Base-by-base conservation (phyloP, 2,113 vertebrate species). In the Syngnathus scovelli region DNA sequence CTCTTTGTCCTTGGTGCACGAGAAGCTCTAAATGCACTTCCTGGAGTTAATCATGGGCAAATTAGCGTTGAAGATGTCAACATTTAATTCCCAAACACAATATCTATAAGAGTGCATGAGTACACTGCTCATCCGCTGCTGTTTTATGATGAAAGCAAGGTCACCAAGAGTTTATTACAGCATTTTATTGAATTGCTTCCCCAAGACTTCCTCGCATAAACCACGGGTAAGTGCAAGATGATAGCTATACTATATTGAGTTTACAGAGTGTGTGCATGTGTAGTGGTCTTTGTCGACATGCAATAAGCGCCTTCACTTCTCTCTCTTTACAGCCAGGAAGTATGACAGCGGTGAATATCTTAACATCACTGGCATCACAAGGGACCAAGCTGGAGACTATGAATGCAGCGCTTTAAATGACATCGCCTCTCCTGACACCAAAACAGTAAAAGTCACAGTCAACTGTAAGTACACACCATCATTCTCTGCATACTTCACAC, bases 361-460 rank as follows among this genome's bases (percentile, higher is more conserved):
- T 84, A 96, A 98, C 90, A 98, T 99, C 90, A 95, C 94, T 0
- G 90, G 91, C 11, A 98, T 99, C 71, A 96, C 93, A 9, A 92
- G 95, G 61, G 95, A 99, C 91, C 96, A 98, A 83, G 94, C 96
- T 19, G 97, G 97, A 52, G 93, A 96, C 59, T 99, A 99, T 0
- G 95, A 99, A 74, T 99, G 97, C 89, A 94, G 93, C 0, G 97
- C 97, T 0, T 90, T 95, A 71, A 99, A 99, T 1, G 95, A 98
- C 12, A 95, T 98, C 66, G 93, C 96, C 0, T 95, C 93, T 65
- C 94, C 96, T 3, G 96, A 98, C 1, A 95, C 94, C 90, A 95
- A 56, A 67, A 98, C 94, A 89, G 94, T 98, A 6, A 96, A 93
- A 93, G 83, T 99, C 85, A 94, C 93, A 88, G 97, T 99, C 7